Base-by-base conservation (phyloP, 2,888 invertebrate genomes). In the Coleophora deauratella region DNA sequence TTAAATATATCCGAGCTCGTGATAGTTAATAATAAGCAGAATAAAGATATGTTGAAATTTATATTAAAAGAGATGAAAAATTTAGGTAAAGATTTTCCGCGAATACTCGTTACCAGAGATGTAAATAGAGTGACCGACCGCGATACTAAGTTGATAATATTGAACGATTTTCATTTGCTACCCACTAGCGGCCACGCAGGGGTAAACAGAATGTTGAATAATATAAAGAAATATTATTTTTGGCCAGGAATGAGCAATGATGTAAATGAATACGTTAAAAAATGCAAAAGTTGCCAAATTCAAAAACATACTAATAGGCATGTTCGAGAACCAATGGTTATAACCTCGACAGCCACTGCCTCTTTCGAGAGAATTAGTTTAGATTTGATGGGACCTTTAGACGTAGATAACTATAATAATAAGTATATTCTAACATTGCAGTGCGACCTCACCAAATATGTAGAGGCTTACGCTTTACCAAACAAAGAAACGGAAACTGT, bases 101-200 rank as follows among this genome's bases (percentile, higher is more conserved):
- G 14, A 35, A 35, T 14, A 12, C 13, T 14, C 8, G 7, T 14
- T n/a, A 35, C 32, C 28, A 39, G 21, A 32, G 14, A 21, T 1
- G 31, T 37, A 7, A 34, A 30, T 34, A 44, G 30, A 34, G 31
- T 37, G 30, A 12, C 28, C n/a, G 28, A 35, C 27, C n/a, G 33
- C n/a, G 33, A 42, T 13, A 31, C 42, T 12, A 40, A 35, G 31
- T 40, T 12, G 13, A 40, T 43, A 3, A 47, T 50, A 4, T 11
- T 46, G 10, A 44, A 46, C 38, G 48, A 48, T 30, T 48, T 44
- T 31, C 48, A 48, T 35, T 21, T 48, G 2, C 14, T 48, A 27
- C 50, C 45, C 10, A 47, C 38, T 11, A 47, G 47, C 39, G 45
- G 43, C 10, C 49, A 46, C 21, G n/a, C n/a, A n/a, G n/a, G n/a